A percentile compares a stretch with the other conserved stretches of the same genome.
These are phyloP conservation scores for Lophotriccus pileatus DNA, from an alignment of 2,797 vertebrate genomes.

Conservation along the genomic window DNA sequence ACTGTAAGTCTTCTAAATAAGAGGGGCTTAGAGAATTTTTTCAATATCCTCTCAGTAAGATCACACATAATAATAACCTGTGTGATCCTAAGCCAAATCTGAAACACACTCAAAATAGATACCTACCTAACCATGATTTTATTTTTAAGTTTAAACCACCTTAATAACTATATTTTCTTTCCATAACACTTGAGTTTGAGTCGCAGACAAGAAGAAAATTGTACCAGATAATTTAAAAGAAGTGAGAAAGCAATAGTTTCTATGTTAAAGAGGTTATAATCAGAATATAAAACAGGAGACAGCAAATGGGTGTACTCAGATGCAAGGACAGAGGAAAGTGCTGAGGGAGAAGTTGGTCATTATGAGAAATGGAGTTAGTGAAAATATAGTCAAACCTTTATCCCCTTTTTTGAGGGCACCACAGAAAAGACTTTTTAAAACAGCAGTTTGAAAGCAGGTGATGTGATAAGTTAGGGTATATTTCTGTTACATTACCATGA, in stretches of 20 bases:
- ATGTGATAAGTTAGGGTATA: background rate
- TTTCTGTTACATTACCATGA: background rate
- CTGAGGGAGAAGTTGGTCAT: background rate
- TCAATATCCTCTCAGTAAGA: background rate
- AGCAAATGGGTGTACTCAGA: background rate
- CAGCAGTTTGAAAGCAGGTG: background rate
- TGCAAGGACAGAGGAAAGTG: background rate
- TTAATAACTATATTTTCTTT: slow-evolving; percentile 34
- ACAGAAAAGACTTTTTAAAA: background rate
- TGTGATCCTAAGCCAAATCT: background rate
- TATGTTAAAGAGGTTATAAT: background rate
- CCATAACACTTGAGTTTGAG: background rate
- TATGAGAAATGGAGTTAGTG: background rate
- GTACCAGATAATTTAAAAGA: background rate
- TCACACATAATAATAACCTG: background rate
- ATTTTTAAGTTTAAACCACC: slow-evolving; percentile 20
- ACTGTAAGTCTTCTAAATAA: background rate
- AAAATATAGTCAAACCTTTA: background rate
- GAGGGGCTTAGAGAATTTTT: background rate
- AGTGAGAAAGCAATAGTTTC: background rate
- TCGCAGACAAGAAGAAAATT: background rate
- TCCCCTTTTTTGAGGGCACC: background rate
- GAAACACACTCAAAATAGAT: background rate
- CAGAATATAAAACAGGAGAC: background rate
- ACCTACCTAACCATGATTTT: background rate